These are phyloP conservation scores for Lasioglossum figueresi DNA, from an alignment of 2,888 invertebrate species.

Conservation along the genomic window DNA sequence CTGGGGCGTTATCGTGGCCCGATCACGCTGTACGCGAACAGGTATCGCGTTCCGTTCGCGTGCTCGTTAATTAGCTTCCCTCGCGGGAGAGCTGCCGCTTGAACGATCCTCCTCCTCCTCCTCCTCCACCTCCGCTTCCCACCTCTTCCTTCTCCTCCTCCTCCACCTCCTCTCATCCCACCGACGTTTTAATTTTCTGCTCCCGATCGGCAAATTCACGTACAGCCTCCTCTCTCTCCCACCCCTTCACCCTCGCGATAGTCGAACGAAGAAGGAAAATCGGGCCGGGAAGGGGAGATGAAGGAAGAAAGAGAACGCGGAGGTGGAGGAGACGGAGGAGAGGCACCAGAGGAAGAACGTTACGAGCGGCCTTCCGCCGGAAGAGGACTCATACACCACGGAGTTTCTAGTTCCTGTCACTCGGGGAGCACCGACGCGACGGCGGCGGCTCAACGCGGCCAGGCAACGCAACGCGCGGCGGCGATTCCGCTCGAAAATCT, in stretches of 20 bases:
- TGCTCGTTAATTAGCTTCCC: conserved; percentile 54
- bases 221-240: conserved; percentile 10
- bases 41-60: conserved; percentile 51
- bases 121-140: not conserved
- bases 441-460: conserved; percentile 13
- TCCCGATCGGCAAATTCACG: conserved; percentile 53
- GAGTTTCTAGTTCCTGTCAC: conserved; percentile 71
- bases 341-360: conserved; percentile 59
- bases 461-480: conserved; percentile 55
- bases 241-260: conserved; percentile 13
- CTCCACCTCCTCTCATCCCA: not conserved
- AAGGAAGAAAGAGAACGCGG: conserved; percentile 7
- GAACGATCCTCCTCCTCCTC: conserved; percentile 25
- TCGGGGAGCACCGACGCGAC: conserved; percentile 31
- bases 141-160: not conserved
- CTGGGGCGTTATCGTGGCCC: conserved; percentile 8
- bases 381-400: conserved; percentile 65
- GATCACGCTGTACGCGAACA: conserved; percentile 25
- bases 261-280: conserved; percentile 28
- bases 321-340: conserved; percentile 9
- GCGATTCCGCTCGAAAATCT: conserved; percentile 39
- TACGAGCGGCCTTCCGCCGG: conserved; percentile 71
- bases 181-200: conserved; percentile 60
- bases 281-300: not conserved
- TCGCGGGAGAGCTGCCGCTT: conserved; percentile 37